Evolutionary conservation across 1,140 invertebrate species (phyloP).

Genomic region (Thalassaphorura encarpata): DNA sequence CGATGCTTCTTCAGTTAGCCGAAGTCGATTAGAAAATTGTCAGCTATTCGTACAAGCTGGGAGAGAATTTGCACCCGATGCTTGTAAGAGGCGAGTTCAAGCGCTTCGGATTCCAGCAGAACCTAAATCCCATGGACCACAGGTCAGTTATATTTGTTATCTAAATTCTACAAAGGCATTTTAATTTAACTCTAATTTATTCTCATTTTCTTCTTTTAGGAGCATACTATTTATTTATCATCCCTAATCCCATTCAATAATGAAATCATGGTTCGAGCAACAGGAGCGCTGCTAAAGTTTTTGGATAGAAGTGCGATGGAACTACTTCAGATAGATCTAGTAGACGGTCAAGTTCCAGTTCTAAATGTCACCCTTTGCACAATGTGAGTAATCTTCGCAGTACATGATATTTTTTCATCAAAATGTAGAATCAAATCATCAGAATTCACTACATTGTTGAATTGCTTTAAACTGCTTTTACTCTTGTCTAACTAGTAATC

Average conservation of each 20-base stretch:
- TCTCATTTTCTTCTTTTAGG: too few relatives aligned
- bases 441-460: not conserved
- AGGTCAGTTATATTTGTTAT: too few relatives aligned
- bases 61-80: conserved; percentile 50
- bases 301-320: conserved; percentile 57
- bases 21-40: not conserved
- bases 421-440: not conserved
- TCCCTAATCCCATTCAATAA: conserved; percentile 58
- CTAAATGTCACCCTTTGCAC: conserved; percentile 50
- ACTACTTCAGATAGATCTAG: conserved; percentile 45
- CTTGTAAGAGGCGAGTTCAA: conserved; percentile 50
- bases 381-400: conserved; percentile 45
- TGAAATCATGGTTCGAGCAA: conserved; percentile 52
- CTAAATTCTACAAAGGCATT: too few relatives aligned
- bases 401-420: not conserved
- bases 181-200: too few relatives aligned
- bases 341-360: conserved; percentile 44
- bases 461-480: not conserved
- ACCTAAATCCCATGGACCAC: conserved; percentile 45
- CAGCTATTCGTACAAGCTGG: conserved; percentile 43
- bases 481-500: too few relatives aligned
- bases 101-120: conserved; percentile 50
- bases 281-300: conserved; percentile 61
- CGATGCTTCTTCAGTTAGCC: not conserved
- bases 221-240: conserved; percentile 52